Conservation (phyloP, 2,113 vertebrate genomes). For the Rhagologus leucostigma region DNA sequence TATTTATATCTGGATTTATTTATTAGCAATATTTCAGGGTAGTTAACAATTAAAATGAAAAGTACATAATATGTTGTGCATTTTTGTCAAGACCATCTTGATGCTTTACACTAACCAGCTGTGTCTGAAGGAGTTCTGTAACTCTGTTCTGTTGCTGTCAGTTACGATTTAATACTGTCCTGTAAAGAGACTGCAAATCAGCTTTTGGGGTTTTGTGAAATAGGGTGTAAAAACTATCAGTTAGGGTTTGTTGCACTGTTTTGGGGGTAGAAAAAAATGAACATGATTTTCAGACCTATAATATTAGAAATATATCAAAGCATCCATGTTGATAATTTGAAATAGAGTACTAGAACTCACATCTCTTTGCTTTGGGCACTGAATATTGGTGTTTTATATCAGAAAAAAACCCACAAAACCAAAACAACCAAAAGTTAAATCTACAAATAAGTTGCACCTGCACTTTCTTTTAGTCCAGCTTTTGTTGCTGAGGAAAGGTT, state of each 20-base stretch:
- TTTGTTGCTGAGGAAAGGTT: not conserved
- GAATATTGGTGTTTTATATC: not conserved
- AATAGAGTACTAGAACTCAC: not conserved
- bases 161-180: not conserved
- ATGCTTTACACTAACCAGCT: not conserved
- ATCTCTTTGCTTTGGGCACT: not conserved
- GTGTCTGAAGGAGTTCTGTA: not conserved
- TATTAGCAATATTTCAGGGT: not conserved
- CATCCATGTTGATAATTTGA: not conserved
- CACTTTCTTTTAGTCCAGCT: not conserved
- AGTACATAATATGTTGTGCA: not conserved
- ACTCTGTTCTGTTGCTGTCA: not conserved
- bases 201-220: not conserved
- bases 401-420: not conserved
- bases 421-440: not conserved
- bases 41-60: not conserved
- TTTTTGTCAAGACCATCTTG: not conserved
- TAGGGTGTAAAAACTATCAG: not conserved
- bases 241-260: not conserved
- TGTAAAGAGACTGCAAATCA: not conserved
- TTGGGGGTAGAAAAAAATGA: not conserved
- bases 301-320: not conserved
- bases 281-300: not conserved
- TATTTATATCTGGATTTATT: not conserved
- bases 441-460: not conserved